Percentiles rank a stretch among this genome's conserved stretches.
These are phyloP conservation scores for Daubentonia madagascariensis DNA, from an alignment of 2,113 vertebrate genomes.

Conservation along the genomic window DNA sequence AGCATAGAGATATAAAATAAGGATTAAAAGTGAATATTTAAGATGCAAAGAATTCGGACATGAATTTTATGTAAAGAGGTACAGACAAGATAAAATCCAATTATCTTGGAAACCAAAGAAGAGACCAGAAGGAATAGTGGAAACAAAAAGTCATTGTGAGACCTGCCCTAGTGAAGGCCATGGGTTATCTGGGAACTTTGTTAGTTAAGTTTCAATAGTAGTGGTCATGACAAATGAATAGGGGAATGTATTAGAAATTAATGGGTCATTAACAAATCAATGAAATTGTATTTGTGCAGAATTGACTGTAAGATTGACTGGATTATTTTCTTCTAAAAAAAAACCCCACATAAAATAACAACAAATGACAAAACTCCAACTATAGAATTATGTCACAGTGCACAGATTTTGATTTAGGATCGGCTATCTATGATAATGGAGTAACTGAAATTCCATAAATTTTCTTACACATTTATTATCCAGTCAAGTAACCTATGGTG, in stretches of 20 bases:
- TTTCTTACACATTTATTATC: not conserved
- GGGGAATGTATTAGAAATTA: not conserved
- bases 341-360: not conserved
- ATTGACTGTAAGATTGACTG: not conserved
- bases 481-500: not conserved
- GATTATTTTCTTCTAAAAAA: not conserved
- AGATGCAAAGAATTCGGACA: not conserved
- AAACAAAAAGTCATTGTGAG: not conserved
- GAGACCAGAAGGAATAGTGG: not conserved
- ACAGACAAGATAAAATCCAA: not conserved
- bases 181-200: accelerated
- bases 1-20: not conserved
- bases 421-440: not conserved
- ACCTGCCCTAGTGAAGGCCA: accelerated
- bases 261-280: not conserved
- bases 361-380: not conserved
- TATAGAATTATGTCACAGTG: not conserved
- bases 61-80: not conserved
- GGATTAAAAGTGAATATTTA: not conserved
- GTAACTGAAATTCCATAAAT: not conserved
- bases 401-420: not conserved
- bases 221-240: not conserved
- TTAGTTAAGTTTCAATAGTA: not conserved
- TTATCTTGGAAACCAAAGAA: not conserved
- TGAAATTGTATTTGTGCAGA: not conserved